A percentile compares a stretch with the other conserved stretches of the same genome.
These are phyloP conservation scores for Phalloptychus januarius DNA, from an alignment of 2,797 vertebrate genomes.

Conservation along the genomic window DNA sequence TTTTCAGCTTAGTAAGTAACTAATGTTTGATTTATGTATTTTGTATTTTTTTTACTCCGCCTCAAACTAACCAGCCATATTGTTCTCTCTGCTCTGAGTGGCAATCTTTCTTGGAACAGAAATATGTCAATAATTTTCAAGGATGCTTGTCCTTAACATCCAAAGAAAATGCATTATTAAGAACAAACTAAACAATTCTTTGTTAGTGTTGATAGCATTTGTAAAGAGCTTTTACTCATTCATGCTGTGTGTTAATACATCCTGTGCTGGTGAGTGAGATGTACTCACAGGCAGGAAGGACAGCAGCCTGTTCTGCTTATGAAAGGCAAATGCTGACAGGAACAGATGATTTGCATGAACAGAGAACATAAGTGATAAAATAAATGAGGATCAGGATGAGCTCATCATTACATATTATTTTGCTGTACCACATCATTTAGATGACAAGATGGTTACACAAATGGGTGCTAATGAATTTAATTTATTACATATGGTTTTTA, in stretches of 20 bases:
- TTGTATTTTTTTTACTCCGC: not conserved
- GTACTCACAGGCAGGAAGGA: constrained; percentile 8
- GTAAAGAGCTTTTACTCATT: not conserved
- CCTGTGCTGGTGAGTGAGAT: constrained; percentile 12
- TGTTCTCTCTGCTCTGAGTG: not conserved
- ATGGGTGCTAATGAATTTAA: not conserved
- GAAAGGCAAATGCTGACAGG: constrained; percentile 43
- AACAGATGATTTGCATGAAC: constrained; percentile 51
- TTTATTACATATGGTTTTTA: not conserved
- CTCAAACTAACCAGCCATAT: not conserved
- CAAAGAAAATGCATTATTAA: not conserved
- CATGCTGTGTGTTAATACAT: constrained; percentile 2
- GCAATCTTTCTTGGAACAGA: not conserved
- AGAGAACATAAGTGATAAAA: constrained; percentile 11
- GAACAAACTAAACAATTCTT: not conserved
- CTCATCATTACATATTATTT: not conserved
- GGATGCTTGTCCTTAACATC: not conserved
- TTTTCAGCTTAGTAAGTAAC: not conserved
- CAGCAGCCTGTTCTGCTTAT: constrained; percentile 22
- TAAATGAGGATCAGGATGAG: constrained; percentile 3
- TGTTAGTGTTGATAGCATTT: not conserved
- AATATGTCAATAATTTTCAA: not conserved
- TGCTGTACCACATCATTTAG: not conserved
- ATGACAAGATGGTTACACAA: constrained; percentile 2
- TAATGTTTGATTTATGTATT: not conserved